Conservation (phyloP, 2,113 vertebrate genomes). For the Oryzias melastigma region DNA sequence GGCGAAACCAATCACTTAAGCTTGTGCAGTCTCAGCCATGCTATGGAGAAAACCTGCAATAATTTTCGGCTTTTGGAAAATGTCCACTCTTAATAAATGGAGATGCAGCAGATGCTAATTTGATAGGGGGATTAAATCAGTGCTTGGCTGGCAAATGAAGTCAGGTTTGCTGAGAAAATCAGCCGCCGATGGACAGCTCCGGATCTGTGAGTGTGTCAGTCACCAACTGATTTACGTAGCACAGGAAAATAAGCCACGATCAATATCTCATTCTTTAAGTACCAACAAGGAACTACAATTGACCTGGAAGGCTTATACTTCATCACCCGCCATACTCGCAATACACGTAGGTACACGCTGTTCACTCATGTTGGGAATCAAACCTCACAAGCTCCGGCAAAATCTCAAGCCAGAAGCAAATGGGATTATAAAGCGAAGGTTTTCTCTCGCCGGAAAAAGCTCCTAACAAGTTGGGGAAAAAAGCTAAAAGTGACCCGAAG, state of each 20-base stretch:
- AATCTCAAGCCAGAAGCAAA: not conserved
- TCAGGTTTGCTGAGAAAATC: slow-evolving; percentile 29
- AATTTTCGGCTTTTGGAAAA: slow-evolving; percentile 58
- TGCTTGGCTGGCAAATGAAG: slow-evolving; percentile 2
- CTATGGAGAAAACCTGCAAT: slow-evolving; percentile 34
- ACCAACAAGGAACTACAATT: slow-evolving; percentile 46
- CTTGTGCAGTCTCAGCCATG: slow-evolving; percentile 39
- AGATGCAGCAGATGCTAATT: slow-evolving; percentile 42
- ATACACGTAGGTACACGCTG: not conserved
- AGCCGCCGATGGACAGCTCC: slow-evolving; percentile 30
- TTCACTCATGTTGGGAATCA: not conserved
- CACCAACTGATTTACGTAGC: slow-evolving; percentile 59
- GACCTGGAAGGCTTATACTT: slow-evolving; percentile 15
- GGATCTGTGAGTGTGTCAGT: slow-evolving; percentile 42
- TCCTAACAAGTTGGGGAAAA: slow-evolving; percentile 5
- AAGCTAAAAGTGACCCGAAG: not conserved
- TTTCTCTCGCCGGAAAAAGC: not conserved
- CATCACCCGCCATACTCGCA: slow-evolving; percentile 10
- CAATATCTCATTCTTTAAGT: slow-evolving; percentile 73
- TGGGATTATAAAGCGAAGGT: not conserved
- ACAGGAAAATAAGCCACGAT: slow-evolving; percentile 55
- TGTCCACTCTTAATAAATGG: slow-evolving; percentile 51
- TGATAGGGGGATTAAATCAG: slow-evolving; percentile 44
- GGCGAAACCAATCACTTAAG: slow-evolving; percentile 68
- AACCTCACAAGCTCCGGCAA: not conserved